phyloP scores from a whole-genome alignment of 2,113 vertebrate genomes.

The Mastomys natalensis region DNA sequence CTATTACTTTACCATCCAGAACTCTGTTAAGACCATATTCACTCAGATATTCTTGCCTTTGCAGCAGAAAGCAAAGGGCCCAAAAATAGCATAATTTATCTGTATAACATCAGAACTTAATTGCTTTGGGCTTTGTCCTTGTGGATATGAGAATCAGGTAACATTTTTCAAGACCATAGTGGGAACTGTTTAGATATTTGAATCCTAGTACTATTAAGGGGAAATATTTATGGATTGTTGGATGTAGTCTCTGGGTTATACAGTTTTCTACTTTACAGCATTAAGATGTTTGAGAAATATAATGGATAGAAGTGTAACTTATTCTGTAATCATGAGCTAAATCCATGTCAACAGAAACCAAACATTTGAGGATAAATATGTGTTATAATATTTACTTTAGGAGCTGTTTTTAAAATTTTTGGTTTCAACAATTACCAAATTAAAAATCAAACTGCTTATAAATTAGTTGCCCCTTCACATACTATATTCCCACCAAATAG shows the following conservation, averaged over 20 bases:
- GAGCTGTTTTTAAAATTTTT: neutral
- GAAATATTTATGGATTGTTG: neutral
- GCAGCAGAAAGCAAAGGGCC: neutral
- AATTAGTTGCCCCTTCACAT: neutral
- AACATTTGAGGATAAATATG: conserved; percentile 22
- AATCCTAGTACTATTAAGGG: conserved; percentile 1
- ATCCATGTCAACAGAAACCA: conserved; percentile 57
- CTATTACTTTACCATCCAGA: neutral
- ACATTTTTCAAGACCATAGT: conserved; percentile 31
- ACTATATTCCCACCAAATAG: neutral
- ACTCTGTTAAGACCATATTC: neutral
- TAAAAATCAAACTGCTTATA: conserved; percentile 55
- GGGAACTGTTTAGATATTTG: neutral
- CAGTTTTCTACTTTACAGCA: conserved; percentile 28
- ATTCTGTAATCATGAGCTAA: conserved; percentile 55
- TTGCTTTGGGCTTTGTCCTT: conserved; percentile 27
- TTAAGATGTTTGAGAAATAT: conserved; percentile 46
- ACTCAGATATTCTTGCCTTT: neutral
- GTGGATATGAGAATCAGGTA: conserved; percentile 52
- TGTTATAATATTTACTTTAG: conserved; percentile 54
- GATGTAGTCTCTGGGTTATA: conserved; percentile 22
- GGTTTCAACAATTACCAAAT: conserved; percentile 51
- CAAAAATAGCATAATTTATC: conserved; percentile 7
- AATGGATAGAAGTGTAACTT: conserved; percentile 43
- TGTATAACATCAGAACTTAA: neutral